phyloP scores from a whole-genome alignment of 2,888 invertebrate genomes.

The Mythimna impura region DNA sequence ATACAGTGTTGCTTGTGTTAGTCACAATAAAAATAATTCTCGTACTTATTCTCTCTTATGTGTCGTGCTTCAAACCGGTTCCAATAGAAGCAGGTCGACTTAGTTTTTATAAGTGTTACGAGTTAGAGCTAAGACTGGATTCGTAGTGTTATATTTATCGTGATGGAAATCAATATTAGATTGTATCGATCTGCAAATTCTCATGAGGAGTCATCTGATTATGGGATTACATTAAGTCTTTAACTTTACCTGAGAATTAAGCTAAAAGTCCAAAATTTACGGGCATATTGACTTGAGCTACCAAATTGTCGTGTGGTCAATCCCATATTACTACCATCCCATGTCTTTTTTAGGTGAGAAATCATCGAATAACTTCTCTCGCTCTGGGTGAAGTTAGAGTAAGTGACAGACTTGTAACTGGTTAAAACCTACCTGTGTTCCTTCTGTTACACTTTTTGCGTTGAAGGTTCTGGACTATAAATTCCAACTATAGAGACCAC shows the following conservation, averaged over 20 bases:
- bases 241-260: neutral
- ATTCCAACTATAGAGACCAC: neutral
- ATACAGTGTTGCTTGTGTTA: conserved; percentile 1
- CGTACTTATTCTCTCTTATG: conserved; percentile 4
- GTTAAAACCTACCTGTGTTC: no score
- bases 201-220: neutral
- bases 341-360: no score
- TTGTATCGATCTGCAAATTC: conserved; percentile 1
- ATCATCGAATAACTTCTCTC: no score
- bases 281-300: neutral
- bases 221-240: neutral
- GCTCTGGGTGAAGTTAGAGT: no score
- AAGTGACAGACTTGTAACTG: no score
- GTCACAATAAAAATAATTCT: conserved; percentile 10
- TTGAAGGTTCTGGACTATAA: neutral
- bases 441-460: no score
- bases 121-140: conserved; percentile 20
- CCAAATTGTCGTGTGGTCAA: neutral
- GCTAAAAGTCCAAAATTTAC: neutral
- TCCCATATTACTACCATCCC: neutral
- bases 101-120: conserved; percentile 27
- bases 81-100: conserved; percentile 34
- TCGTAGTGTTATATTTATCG: conserved; percentile 1
- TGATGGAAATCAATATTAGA: conserved; percentile 13
- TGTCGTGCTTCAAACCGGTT: conserved; percentile 37